These are phyloP conservation scores for Salvator merianae DNA, from an alignment of 2,113 vertebrate genomes.

Conservation along the genomic window DNA sequence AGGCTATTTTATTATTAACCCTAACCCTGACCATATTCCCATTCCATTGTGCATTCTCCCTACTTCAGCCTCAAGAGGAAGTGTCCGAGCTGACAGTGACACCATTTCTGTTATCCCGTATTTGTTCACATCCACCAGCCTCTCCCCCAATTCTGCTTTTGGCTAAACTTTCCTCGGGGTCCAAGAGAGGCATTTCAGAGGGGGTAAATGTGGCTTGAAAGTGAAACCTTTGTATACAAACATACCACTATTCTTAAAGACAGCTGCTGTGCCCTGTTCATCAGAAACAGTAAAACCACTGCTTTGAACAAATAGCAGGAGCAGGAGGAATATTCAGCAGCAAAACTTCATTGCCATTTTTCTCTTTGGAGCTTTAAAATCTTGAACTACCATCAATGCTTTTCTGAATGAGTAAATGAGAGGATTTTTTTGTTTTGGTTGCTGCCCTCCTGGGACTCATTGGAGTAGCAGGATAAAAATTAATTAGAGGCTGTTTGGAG, in stretches of 20 bases:
- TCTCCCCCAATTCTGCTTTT: neutral
- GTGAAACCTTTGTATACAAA: accelerated
- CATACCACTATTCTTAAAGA: neutral
- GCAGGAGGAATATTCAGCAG: slow-evolving; percentile 6
- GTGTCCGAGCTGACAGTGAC: neutral
- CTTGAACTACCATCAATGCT: slow-evolving; percentile 70
- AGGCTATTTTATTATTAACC: too few species aligned
- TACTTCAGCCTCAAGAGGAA: too few species aligned
- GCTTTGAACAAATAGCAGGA: slow-evolving; percentile 44
- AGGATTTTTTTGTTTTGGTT: slow-evolving; percentile 70
- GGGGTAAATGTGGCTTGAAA: neutral
- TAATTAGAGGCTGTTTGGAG: slow-evolving; percentile 85
- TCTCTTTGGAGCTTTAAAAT: slow-evolving; percentile 68
- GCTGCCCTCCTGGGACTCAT: slow-evolving; percentile 77
- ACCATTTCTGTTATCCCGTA: neutral
- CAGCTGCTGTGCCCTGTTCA: neutral
- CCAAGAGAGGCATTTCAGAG: neutral
- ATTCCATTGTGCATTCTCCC: too few species aligned
- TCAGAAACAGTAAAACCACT: slow-evolving; percentile 8
- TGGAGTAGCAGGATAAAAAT: slow-evolving; percentile 85
- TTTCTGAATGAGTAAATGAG: slow-evolving; percentile 75
- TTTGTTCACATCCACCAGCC: neutral
- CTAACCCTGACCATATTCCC: neutral
- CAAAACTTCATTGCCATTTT: slow-evolving; percentile 46
- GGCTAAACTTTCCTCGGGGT: neutral